Conservation (phyloP, 2,797 vertebrate genomes). For the Zenarchopterus dispar region DNA sequence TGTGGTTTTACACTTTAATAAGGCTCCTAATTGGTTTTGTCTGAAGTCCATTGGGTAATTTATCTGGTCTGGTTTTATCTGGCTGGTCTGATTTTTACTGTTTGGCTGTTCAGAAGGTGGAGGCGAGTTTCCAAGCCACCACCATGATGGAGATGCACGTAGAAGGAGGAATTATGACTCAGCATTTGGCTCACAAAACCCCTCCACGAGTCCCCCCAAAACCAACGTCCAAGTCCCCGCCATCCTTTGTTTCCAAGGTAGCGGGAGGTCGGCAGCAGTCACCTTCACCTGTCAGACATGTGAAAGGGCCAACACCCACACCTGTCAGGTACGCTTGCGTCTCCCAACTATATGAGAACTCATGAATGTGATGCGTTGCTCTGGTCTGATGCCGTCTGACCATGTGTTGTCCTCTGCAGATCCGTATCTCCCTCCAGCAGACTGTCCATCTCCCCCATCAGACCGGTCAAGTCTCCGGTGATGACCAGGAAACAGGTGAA, state of each 20-base stretch:
- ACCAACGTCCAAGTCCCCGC: constrained; percentile 92
- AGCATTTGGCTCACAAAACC: constrained; percentile 92
- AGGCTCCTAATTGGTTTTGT: too few species aligned
- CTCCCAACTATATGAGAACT: background rate
- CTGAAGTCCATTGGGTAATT: background rate
- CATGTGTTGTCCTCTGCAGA: constrained; percentile 67
- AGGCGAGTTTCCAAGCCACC: constrained; percentile 58
- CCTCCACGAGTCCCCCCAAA: constrained; percentile 95
- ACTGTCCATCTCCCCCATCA: constrained; percentile 91
- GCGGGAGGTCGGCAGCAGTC: constrained; percentile 91
- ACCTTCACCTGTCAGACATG: constrained; percentile 94
- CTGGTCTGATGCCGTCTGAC: background rate
- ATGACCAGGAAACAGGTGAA: constrained; percentile 84
- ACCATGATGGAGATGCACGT: constrained; percentile 85
- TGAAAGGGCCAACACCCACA: constrained; percentile 89
- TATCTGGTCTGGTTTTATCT: too few species aligned
- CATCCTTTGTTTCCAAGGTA: constrained; percentile 85
- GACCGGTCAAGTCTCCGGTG: constrained; percentile 92
- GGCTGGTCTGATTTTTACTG: background rate
- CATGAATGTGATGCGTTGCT: background rate
- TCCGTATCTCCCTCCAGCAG: constrained; percentile 90
- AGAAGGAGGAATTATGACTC: constrained; percentile 83
- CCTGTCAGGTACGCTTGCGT: constrained; percentile 60
- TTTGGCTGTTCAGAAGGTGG: constrained; percentile 49
- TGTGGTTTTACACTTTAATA: background rate